Base-by-base conservation (phyloP, 2,797 vertebrate species). In the Hephaestus fuliginosus region DNA sequence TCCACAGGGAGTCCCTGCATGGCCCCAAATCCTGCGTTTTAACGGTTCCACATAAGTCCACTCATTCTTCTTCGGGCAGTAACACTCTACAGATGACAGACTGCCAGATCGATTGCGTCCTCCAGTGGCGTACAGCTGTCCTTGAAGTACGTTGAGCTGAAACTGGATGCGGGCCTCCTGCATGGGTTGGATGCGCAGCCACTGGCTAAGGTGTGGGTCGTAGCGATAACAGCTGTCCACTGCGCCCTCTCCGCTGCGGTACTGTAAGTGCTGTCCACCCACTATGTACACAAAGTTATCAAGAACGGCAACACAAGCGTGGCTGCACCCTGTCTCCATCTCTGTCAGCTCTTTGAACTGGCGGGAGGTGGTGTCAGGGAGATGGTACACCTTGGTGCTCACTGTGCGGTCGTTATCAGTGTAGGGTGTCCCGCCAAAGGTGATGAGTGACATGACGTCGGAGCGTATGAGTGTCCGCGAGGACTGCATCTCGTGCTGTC, bases 121-220 rank as follows among this genome's bases (percentile, higher is more conserved):
- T 0, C 98, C 98, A 0, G 97, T 99, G 92, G 98, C 98, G 0
- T 98, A 99, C 2, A 99, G 93, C 91, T 93, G 93, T 4, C 97
- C 97, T 0, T 90, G 90, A 9, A 99, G 87, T 0, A 97, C 96
- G 0, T 96, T 97, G 43, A 99, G 96, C 87, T 99, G 98, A 89
- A 99, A 99, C 93, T 99, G 98, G 78, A 99, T 99, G 14, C 98
- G 96, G 69, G 97, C 96, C 92, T 99, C 98, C 86, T 97, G 97
- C 97, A 99, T 95, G 65, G 97, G 91, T 58, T 95, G 97, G 86
- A 99, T 97, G 15, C 97, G 97, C 74, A 99, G 93, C 98, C 98
- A 99, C 46, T 91, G 96, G 93, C 96, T 97, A 5, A 98, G 93
- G 86, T 99, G 98, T 0, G 98, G 97, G 82, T 99, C 97, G 0